Evolutionary conservation across 2,888 invertebrate species (phyloP).

Genomic region (Tipula unca): DNA sequence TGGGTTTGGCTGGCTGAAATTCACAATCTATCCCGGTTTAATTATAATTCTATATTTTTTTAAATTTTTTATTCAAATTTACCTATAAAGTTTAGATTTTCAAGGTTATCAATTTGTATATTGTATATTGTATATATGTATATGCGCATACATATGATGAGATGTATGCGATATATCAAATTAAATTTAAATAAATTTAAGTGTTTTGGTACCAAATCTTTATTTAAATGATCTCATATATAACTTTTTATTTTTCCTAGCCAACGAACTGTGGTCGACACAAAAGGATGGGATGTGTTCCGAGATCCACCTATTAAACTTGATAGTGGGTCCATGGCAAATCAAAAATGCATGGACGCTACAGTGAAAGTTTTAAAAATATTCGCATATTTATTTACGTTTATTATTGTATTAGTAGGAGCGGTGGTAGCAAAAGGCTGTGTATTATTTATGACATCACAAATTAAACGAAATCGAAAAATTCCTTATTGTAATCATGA

Average conservation of each 20-base stretch:
- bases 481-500: conserved; percentile 77
- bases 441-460: conserved; percentile 86
- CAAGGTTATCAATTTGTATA: not conserved
- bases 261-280: conserved; percentile 74
- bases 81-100: not conserved
- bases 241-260: conserved; percentile 40
- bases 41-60: not conserved
- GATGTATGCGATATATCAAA: not conserved
- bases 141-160: not conserved
- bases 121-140: too few species aligned
- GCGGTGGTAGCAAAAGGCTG: conserved; percentile 85
- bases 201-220: not conserved
- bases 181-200: not conserved
- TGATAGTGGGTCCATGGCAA: conserved; percentile 82
- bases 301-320: conserved; percentile 82
- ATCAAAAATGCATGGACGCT: conserved; percentile 76
- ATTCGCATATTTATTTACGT: conserved; percentile 75
- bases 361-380: conserved; percentile 78
- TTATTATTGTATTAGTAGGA: conserved; percentile 72
- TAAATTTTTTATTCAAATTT: not conserved
- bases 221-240: not conserved
- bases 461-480: conserved; percentile 66
- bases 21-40: not conserved
- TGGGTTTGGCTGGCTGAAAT: not conserved
- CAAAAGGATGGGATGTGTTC: conserved; percentile 96